Percentiles rank a stretch among this genome's conserved stretches.
Evolutionary conservation across 2,113 vertebrate genomes (phyloP).

Genomic region (human (Homo sapiens)): DNA sequence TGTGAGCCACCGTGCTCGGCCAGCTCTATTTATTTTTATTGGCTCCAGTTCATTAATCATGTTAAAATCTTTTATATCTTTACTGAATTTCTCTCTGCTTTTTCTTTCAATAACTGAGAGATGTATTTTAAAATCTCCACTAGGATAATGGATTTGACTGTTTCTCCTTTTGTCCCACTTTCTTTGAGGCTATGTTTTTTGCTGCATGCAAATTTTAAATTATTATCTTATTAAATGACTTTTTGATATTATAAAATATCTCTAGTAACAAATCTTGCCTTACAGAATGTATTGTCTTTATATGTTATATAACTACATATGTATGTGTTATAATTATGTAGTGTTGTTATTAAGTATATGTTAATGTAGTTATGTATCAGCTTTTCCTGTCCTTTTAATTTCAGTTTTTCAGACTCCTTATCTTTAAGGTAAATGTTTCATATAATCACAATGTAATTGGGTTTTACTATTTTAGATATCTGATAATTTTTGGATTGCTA

Average conservation of each 20-base stretch:
- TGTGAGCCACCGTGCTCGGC: fast-evolving
- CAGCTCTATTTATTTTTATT: not conserved
- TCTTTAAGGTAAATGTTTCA: not conserved
- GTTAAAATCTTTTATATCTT: not conserved
- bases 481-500: not conserved
- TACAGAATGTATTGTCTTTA: not conserved
- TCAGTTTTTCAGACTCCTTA: not conserved
- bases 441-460: not conserved
- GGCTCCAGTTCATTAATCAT: not conserved
- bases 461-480: not conserved
- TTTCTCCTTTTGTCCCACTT: not conserved
- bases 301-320: not conserved
- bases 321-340: not conserved
- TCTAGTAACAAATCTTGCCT: not conserved
- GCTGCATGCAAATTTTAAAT: not conserved
- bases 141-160: not conserved
- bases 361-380: not conserved
- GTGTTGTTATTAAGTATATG: not conserved
- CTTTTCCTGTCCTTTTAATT: not conserved
- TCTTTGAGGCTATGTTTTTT: not conserved
- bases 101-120: not conserved
- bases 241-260: not conserved
- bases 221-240: not conserved
- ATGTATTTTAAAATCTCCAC: not conserved
- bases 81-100: not conserved